Evolutionary conservation across 2,797 vertebrate species (phyloP).

Genomic region (Merluccius polli): DNA sequence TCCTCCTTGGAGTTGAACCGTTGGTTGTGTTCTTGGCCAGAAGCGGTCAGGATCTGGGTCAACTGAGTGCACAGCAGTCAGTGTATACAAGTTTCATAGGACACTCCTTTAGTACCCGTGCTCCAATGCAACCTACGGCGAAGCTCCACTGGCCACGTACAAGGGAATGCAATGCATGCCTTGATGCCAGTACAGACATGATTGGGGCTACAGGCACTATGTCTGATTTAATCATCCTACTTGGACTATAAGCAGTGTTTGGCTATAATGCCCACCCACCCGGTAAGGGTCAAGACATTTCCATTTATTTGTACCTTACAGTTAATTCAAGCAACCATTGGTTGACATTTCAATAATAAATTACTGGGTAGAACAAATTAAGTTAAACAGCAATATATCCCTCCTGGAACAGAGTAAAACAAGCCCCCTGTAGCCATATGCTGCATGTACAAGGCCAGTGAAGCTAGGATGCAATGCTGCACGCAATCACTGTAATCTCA

Average conservation of each 20-base stretch:
- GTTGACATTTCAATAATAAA: background rate
- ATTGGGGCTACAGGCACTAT: background rate
- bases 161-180: background rate
- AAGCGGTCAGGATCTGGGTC: conserved; percentile 51
- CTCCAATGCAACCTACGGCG: background rate
- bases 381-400: background rate
- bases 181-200: background rate
- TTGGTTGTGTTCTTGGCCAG: conserved; percentile 43
- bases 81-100: background rate
- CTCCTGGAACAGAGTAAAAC: background rate
- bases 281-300: background rate
- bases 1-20: conserved; percentile 62
- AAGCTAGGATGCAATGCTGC: background rate
- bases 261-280: background rate
- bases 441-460: background rate
- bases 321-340: background rate
- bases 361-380: background rate
- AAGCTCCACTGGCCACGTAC: background rate
- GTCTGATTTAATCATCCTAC: background rate
- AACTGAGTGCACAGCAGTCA: conserved; percentile 47
- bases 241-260: background rate
- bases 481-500: background rate
- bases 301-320: background rate
- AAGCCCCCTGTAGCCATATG: background rate
- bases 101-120: background rate